Evolutionary conservation across 2,888 invertebrate species (phyloP).

Genomic region (Dynastes hyllus): DNA sequence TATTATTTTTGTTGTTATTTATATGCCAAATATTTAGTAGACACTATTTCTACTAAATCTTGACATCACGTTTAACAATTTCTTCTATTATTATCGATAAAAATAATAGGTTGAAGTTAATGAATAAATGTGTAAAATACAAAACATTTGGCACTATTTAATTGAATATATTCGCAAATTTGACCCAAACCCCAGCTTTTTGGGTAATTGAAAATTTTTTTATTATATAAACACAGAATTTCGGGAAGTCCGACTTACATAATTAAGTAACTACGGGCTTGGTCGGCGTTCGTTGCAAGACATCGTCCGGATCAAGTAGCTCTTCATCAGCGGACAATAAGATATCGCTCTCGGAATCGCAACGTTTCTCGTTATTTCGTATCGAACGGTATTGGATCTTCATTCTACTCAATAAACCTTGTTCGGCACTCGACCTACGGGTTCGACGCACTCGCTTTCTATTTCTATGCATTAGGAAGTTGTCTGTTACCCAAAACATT

Average conservation of each 20-base stretch:
- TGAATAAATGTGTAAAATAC: neutral
- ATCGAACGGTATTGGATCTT: slow-evolving; percentile 76
- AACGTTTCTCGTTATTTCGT: slow-evolving; percentile 73
- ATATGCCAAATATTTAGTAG: slow-evolving; percentile 11
- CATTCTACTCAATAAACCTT: slow-evolving; percentile 67
- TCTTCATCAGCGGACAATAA: slow-evolving; percentile 78
- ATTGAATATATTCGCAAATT: slow-evolving; percentile 40
- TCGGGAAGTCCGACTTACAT: neutral
- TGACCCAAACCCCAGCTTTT: neutral
- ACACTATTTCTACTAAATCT: slow-evolving; percentile 6
- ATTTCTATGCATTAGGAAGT: slow-evolving; percentile 83
- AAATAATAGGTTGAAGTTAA: neutral
- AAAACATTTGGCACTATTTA: slow-evolving; percentile 26
- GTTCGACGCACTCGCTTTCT: slow-evolving; percentile 71
- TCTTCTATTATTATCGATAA: neutral
- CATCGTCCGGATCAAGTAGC: slow-evolving; percentile 72
- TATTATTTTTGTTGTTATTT: no score
- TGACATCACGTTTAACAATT: neutral
- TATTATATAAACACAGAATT: neutral
- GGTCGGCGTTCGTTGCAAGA: slow-evolving; percentile 44
- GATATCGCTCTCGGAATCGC: slow-evolving; percentile 78
- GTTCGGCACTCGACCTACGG: slow-evolving; percentile 62
- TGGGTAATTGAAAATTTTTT: no score
- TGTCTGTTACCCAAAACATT: slow-evolving; percentile 91
- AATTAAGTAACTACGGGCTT: slow-evolving; percentile 56